Conservation (phyloP, 2,888 invertebrate species). For the Clepsis dumicolana region DNA sequence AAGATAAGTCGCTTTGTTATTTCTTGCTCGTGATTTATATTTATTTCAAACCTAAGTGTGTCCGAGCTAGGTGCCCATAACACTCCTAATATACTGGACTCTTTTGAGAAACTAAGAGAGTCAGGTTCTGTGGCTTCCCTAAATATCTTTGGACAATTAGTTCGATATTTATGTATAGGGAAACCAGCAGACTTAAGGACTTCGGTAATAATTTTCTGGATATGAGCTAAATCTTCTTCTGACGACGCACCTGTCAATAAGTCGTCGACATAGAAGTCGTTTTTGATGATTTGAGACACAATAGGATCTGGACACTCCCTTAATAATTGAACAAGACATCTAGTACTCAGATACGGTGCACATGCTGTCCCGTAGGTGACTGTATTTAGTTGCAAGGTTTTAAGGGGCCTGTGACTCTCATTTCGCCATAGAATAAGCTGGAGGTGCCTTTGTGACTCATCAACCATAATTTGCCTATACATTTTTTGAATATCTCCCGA, state of each 20-base stretch:
- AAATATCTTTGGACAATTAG: conserved; percentile 5
- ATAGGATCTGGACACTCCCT: conserved; percentile 3
- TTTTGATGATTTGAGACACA: not conserved
- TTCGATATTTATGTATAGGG: conserved; percentile 9
- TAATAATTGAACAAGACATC: conserved; percentile 11
- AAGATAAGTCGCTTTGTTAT: conserved; percentile 10
- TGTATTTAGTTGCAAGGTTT: conserved; percentile 16
- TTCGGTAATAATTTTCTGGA: not conserved
- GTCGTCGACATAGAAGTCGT: conserved; percentile 21
- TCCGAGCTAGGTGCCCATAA: not conserved
- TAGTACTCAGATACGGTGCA: conserved; percentile 21
- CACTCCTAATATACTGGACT: conserved; percentile 11
- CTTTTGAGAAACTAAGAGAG: conserved; percentile 5
- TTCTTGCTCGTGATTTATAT: conserved; percentile 1
- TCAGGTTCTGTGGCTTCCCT: not conserved
- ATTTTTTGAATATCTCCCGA: conserved; percentile 43
- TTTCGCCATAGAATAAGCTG: conserved; percentile 28
- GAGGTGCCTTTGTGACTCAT: conserved; percentile 25
- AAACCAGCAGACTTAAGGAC: conserved; percentile 7
- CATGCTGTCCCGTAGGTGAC: conserved; percentile 28
- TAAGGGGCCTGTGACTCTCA: conserved; percentile 2
- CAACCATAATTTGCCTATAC: conserved; percentile 25
- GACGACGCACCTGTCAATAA: not conserved
- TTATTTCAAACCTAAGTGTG: not conserved
- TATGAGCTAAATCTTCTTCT: conserved; percentile 1